These are phyloP conservation scores for Hycleus cichorii DNA, from an alignment of 1,140 invertebrate species.

Conservation along the genomic window DNA sequence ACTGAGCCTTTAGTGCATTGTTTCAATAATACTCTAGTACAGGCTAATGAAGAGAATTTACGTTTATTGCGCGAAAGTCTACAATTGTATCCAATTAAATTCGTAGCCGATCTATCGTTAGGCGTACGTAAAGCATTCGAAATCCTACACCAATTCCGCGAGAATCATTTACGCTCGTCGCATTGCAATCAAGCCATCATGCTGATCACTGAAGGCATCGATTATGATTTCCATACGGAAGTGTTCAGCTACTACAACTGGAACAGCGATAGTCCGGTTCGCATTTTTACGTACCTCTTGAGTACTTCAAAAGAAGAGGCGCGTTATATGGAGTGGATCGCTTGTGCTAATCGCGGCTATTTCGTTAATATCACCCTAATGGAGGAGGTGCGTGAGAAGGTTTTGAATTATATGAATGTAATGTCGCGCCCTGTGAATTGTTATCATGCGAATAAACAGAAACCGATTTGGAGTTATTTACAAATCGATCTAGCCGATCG, in stretches of 20 bases:
- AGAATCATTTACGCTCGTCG: constrained; percentile 25
- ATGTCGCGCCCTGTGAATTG: constrained; percentile 83
- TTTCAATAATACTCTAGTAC: constrained; percentile 76
- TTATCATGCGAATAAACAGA: constrained; percentile 66
- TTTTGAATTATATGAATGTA: constrained; percentile 85
- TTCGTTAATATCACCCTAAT: constrained; percentile 80
- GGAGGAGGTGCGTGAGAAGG: constrained; percentile 90
- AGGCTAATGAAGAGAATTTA: constrained; percentile 40
- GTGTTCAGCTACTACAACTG: constrained; percentile 91
- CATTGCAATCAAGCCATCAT: constrained; percentile 92
- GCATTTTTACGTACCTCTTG: constrained; percentile 97
- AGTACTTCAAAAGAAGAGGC: constrained; percentile 80
- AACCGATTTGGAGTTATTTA: constrained; percentile 81
- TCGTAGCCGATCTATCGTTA: constrained; percentile 27
- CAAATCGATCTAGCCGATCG: constrained; percentile 85
- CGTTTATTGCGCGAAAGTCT: constrained; percentile 34
- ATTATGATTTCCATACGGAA: constrained; percentile 78
- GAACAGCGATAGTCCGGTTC: constrained; percentile 68
- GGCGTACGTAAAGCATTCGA: constrained; percentile 32
- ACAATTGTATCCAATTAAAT: constrained; percentile 26
- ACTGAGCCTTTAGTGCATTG: constrained; percentile 74
- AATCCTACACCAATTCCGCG: constrained; percentile 28
- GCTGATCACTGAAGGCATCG: constrained; percentile 96
- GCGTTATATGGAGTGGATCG: constrained; percentile 90
- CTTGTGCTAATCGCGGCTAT: constrained; percentile 82